Conservation (phyloP, 2,888 invertebrate species). For the Meteorus cinctellus region DNA sequence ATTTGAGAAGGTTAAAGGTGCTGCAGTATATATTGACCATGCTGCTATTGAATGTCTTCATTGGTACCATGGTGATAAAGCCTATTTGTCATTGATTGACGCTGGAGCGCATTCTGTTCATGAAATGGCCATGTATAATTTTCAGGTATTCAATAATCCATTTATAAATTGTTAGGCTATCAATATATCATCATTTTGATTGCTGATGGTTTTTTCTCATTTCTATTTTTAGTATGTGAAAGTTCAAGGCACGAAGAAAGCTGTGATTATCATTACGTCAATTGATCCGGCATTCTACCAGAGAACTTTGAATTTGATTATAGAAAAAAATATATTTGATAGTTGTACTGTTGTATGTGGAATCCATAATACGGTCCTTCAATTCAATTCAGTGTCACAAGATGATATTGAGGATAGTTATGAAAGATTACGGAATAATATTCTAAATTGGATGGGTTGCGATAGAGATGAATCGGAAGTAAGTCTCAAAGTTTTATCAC, state of each 20-base stretch:
- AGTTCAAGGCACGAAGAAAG: conserved; percentile 71
- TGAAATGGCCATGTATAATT: conserved; percentile 76
- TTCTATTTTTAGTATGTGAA: conserved; percentile 68
- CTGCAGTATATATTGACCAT: conserved; percentile 80
- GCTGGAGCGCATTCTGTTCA: conserved; percentile 80
- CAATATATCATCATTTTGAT: conserved; percentile 14
- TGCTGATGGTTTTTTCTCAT: conserved; percentile 7
- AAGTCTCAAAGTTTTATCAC: conserved; percentile 33
- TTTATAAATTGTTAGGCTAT: conserved; percentile 26
- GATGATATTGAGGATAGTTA: conserved; percentile 66
- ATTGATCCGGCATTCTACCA: conserved; percentile 76
- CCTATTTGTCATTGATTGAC: conserved; percentile 75
- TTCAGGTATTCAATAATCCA: conserved; percentile 65
- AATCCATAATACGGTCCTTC: conserved; percentile 76
- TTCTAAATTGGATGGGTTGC: conserved; percentile 75
- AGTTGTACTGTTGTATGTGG: conserved; percentile 78
- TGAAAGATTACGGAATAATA: conserved; percentile 72
- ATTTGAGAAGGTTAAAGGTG: conserved; percentile 77
- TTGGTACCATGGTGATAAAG: conserved; percentile 79
- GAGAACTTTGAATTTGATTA: conserved; percentile 77
- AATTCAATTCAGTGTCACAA: conserved; percentile 73
- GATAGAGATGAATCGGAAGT: conserved; percentile 57
- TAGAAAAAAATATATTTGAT: conserved; percentile 78
- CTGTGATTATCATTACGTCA: conserved; percentile 77
- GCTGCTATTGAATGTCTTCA: conserved; percentile 80